Evolutionary conservation across 2,113 vertebrate species (phyloP).

Genomic region (Furnarius figulus): DNA sequence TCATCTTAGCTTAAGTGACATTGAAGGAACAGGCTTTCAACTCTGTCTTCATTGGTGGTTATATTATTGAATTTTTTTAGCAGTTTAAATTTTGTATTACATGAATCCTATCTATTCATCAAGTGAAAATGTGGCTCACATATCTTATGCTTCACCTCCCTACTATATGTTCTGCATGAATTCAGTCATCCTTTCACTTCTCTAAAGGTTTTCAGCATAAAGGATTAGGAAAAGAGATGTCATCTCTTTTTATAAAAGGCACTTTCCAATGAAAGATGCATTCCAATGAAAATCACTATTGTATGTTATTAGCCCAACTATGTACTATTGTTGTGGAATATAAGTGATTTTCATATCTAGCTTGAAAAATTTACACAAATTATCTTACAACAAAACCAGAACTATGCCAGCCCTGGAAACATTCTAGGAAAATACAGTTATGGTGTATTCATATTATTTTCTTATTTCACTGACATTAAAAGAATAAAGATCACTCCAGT

Average conservation of each 20-base stretch:
- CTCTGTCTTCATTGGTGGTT: conserved; percentile 10
- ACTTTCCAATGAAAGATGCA: neutral
- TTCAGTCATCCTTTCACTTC: conserved; percentile 14
- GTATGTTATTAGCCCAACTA: neutral
- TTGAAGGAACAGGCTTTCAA: conserved; percentile 4
- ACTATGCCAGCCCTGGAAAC: neutral
- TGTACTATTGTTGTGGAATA: neutral
- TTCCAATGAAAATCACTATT: conserved; percentile 6
- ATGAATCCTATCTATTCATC: conserved; percentile 35
- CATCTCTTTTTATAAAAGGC: conserved; percentile 2
- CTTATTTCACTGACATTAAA: neutral
- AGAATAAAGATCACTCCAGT: neutral
- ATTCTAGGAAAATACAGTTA: neutral
- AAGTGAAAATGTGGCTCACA: conserved; percentile 13
- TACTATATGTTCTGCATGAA: conserved; percentile 21
- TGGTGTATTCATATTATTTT: neutral
- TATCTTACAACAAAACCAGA: neutral
- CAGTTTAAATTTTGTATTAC: conserved; percentile 22
- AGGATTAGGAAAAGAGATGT: neutral
- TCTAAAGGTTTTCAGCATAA: conserved; percentile 10
- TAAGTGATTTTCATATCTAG: neutral
- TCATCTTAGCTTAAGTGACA: conserved; percentile 10
- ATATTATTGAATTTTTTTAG: conserved; percentile 33
- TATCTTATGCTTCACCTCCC: neutral
- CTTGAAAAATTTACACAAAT: neutral